These are phyloP conservation scores for Brachyhypopomus occidentalis DNA, from an alignment of 2,113 vertebrate species.

Conservation along the genomic window DNA sequence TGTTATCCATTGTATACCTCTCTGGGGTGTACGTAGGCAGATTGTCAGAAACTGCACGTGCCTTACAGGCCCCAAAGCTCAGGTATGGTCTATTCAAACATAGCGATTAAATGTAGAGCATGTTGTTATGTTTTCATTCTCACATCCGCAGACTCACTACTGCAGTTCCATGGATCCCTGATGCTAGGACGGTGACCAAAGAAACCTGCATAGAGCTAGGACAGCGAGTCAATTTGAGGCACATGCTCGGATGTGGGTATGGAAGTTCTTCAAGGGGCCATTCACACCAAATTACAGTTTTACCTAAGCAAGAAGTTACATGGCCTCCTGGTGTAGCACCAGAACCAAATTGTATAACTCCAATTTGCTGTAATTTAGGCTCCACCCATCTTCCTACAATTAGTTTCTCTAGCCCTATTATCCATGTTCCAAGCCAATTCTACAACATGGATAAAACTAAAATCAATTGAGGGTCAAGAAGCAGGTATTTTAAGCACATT, in stretches of 20 bases:
- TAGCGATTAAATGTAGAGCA: slow-evolving; percentile 16
- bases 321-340: slow-evolving; percentile 33
- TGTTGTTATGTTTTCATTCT: background rate
- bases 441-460: too few relatives aligned
- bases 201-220: too few relatives aligned
- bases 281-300: background rate
- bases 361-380: slow-evolving; percentile 25
- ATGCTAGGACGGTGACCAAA: slow-evolving; percentile 14
- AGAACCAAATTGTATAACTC: slow-evolving; percentile 21
- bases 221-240: too few relatives aligned
- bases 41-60: too few relatives aligned
- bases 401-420: background rate
- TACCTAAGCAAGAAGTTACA: background rate
- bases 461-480: too few relatives aligned
- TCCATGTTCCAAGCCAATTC: too few relatives aligned
- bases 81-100: slow-evolving; percentile 18
- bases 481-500: too few relatives aligned
- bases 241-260: too few relatives aligned
- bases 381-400: slow-evolving; percentile 3
- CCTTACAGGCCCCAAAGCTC: too few relatives aligned
- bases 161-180: slow-evolving; percentile 29
- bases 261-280: too few relatives aligned
- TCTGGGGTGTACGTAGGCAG: too few relatives aligned
- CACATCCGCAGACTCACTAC: background rate
- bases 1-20: too few relatives aligned